A percentile compares a stretch with the other conserved stretches of the same genome.
Evolutionary conservation across 2,113 vertebrate species (phyloP).

Genomic region (Hippocampus barbouri): DNA sequence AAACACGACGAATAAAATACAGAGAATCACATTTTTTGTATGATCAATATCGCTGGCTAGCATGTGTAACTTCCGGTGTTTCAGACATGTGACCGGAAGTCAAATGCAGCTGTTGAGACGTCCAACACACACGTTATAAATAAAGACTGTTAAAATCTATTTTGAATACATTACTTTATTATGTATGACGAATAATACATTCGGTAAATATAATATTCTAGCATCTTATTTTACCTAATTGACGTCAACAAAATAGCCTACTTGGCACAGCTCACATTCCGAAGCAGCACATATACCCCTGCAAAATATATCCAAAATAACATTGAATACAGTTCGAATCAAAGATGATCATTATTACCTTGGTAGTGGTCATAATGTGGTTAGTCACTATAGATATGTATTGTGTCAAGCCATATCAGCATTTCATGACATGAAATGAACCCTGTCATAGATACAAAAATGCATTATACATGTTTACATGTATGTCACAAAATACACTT

Average conservation of each 20-base stretch:
- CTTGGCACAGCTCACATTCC: too few species aligned
- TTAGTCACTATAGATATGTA: neutral
- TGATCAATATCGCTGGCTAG: neutral
- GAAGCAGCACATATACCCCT: too few species aligned
- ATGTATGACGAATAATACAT: neutral
- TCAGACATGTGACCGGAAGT: conserved; percentile 39
- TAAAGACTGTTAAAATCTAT: neutral
- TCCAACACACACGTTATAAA: neutral
- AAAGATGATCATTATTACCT: neutral
- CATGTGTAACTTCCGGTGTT: conserved; percentile 54
- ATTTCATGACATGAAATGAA: neutral
- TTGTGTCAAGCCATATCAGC: neutral
- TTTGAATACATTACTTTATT: neutral
- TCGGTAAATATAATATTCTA: neutral
- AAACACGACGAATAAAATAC: accelerated
- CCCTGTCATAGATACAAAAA: too few species aligned
- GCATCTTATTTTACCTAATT: too few species aligned
- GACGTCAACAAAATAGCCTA: too few species aligned
- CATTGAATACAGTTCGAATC: too few species aligned
- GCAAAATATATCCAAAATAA: too few species aligned
- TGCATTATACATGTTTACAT: too few species aligned
- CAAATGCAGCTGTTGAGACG: neutral
- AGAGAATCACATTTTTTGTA: neutral
- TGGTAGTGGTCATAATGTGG: neutral
- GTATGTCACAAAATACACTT: too few species aligned